Conservation (phyloP, 64 coral and sea anemone species). For the Montipora cactus region DNA sequence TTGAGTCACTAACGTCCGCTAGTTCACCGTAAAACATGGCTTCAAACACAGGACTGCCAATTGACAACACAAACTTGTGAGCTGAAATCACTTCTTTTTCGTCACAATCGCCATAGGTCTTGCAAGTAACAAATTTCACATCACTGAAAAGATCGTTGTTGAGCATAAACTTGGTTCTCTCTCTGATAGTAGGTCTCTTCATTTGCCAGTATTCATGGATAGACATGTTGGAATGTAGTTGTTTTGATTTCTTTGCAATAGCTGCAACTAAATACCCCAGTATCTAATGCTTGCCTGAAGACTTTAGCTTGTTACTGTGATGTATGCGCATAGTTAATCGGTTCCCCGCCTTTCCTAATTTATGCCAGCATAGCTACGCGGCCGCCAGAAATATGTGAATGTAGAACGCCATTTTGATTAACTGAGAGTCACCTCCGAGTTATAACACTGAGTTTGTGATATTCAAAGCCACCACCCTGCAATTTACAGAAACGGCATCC, state of each 20-base stretch:
- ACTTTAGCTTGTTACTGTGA: no score
- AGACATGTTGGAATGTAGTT: neutral
- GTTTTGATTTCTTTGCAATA: neutral
- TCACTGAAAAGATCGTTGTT: slow-evolving; percentile 17
- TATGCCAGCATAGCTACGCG: no score
- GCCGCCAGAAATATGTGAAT: no score
- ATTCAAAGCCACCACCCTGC: no score
- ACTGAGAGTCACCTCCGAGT: no score
- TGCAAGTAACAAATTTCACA: slow-evolving; percentile 1
- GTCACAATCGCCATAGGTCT: neutral
- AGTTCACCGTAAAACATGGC: slow-evolving; percentile 36
- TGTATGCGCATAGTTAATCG: no score
- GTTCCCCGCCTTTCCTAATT: no score
- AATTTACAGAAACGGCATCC: no score
- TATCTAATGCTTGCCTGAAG: no score
- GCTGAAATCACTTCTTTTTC: neutral
- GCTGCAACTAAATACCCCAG: no score
- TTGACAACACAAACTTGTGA: slow-evolving; percentile 34
- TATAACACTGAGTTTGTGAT: no score
- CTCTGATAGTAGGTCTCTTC: neutral
- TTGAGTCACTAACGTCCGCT: neutral
- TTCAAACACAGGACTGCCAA: slow-evolving; percentile 44
- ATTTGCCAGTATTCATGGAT: neutral
- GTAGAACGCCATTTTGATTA: no score
- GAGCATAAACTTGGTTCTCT: slow-evolving; percentile 21